Evolutionary conservation across 2,113 vertebrate species (phyloP).

Genomic region (Pedetes capensis): DNA sequence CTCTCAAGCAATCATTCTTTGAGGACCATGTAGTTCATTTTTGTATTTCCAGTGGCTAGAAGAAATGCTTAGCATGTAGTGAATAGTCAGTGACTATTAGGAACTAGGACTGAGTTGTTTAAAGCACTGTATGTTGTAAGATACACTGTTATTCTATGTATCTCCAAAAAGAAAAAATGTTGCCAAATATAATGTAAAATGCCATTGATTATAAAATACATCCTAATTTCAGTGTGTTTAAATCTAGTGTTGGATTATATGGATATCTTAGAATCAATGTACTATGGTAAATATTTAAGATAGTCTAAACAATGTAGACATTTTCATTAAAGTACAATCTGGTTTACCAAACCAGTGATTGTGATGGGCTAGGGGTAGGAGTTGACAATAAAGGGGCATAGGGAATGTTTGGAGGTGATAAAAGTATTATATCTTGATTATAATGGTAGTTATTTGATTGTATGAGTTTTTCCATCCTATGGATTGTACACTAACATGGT

Average conservation of each 20-base stretch:
- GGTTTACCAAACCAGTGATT: background rate
- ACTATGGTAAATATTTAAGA: background rate
- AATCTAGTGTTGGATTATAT: background rate
- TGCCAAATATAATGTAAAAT: conserved; percentile 37
- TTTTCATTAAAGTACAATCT: background rate
- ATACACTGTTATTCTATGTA: background rate
- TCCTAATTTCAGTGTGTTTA: background rate
- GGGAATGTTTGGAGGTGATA: background rate
- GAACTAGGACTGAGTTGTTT: background rate
- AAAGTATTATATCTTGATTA: background rate
- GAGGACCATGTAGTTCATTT: background rate
- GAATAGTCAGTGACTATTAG: background rate
- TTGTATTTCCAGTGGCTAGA: background rate
- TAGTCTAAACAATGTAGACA: conserved; percentile 2
- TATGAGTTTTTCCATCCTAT: background rate
- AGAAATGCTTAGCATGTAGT: background rate
- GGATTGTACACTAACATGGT: background rate
- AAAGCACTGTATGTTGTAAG: background rate
- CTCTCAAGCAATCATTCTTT: background rate
- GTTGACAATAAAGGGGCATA: background rate
- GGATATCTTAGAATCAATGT: background rate
- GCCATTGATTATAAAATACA: background rate
- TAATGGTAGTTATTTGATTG: background rate
- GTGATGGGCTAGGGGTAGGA: background rate
- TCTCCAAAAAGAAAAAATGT: conserved; percentile 13